Evolutionary conservation across 2,113 vertebrate genomes (phyloP).

Genomic region (Talpa occidentalis): DNA sequence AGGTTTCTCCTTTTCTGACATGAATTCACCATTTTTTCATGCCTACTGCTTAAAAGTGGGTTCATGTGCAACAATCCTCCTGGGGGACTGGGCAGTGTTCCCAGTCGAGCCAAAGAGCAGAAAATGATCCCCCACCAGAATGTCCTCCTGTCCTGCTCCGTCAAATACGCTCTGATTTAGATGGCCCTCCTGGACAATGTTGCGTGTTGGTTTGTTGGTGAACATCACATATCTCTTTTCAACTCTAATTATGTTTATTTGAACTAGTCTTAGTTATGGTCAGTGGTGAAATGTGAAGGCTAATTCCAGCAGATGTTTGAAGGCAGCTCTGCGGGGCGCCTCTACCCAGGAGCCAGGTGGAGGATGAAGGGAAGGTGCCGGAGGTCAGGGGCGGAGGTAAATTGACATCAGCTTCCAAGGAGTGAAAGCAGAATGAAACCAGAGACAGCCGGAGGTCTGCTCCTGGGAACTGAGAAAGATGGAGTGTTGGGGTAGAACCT

Average conservation of each 20-base stretch:
- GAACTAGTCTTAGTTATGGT: slow-evolving; percentile 49
- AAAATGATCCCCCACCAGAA: slow-evolving; percentile 1
- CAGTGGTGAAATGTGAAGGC: slow-evolving; percentile 52
- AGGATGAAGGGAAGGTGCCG: background rate
- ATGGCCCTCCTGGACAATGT: slow-evolving; percentile 58
- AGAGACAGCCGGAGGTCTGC: background rate
- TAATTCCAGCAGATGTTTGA: slow-evolving; percentile 63
- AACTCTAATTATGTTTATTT: slow-evolving; percentile 74
- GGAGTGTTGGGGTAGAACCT: background rate
- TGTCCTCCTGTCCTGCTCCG: slow-evolving; percentile 47
- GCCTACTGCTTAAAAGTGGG: slow-evolving; percentile 5
- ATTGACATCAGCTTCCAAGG: background rate
- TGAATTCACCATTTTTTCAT: background rate
- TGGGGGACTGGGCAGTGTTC: slow-evolving; percentile 5
- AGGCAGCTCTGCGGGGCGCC: background rate
- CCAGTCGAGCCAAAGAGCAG: background rate
- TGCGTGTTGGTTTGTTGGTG: slow-evolving; percentile 28
- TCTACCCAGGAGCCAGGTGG: background rate
- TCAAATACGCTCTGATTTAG: slow-evolving; percentile 62
- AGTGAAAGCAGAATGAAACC: slow-evolving; percentile 42
- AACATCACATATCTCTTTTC: slow-evolving; percentile 49
- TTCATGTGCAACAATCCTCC: background rate
- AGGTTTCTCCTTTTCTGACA: background rate
- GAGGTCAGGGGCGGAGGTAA: slow-evolving; percentile 40
- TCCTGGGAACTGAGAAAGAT: background rate